Evolutionary conservation across 2,888 invertebrate genomes (phyloP), one percentile per base, ranked within the genome.

Genomic region (Corbicula japonica): DNA sequence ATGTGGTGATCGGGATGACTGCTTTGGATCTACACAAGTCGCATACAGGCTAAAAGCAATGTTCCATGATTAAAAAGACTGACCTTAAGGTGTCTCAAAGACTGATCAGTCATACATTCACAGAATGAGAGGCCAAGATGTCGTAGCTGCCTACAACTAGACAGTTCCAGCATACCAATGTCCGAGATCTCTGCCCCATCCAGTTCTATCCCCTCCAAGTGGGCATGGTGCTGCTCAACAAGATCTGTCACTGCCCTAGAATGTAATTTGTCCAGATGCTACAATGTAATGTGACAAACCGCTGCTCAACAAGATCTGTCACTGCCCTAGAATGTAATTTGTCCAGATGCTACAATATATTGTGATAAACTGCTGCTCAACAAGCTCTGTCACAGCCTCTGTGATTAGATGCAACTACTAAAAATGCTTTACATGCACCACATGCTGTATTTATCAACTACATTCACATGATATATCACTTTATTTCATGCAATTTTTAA

Each of bases 171-270:
- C 0, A 88, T 68, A 35, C 86, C 80, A 15, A 26, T 48, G 63
- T 90, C 88, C 2, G 88, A 84, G 35, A 89, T 76, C 63, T 89
- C 89, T 1, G 85, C 88, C 5, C 90, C 90, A 77, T 90, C 90
- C 18, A 90, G 74, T 35, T 76, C 83, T 38, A 89, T 71, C 21
- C 82, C 68, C 32, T 74, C 61, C 50, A 90, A 44, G 60, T 83
- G 71, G 3, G 75, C 62, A 4, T 28, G 28, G 50, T 90, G 89
- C 15, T 80, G 66, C 18, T 65, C 44, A 3, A 86, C 84, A 50
- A 90, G 50, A 4, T 58, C 50, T 10, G 61, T 63, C 0, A 89
- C 76, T 28, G 80, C 80, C 41, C 89, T 88, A 79, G 18, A 80
- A 26, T 34, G 23, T 35, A 4, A 38, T 8, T 8, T 15, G 41